Evolutionary conservation across 2,888 invertebrate genomes (phyloP), one percentile per base, ranked within the genome.

Genomic region (Suillia variegata): DNA sequence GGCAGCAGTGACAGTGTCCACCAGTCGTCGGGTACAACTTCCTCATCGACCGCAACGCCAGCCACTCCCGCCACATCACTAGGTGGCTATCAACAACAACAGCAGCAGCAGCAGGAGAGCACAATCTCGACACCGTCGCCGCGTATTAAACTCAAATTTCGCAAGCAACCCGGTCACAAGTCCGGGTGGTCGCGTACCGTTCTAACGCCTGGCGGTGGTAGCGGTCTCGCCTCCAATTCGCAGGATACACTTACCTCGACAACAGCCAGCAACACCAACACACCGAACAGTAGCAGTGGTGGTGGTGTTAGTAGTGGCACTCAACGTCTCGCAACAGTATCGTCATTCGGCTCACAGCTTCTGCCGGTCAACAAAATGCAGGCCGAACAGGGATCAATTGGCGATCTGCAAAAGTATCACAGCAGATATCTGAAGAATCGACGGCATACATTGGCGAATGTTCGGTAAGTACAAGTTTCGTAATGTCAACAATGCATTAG

Each of bases 321-420:
- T 31, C 74, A 70, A 54, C 76, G 77, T 2, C 58, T 78, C 38
- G 66, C 72, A 51, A 75, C 78, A n/a, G 69, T 75, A 2, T 78
- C 77, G 4, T 74, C 76, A 18, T 81, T 75, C 67, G 81, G 76
- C 66, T 76, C 82, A 55, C 80, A 82, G 62, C 80, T 82, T 65
- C 81, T 83, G 74, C 84, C 85, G 81, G 70, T 73, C 65, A n/a
- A n/a, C n/a, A 93, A 86, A 84, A 94, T 94, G 94, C 94, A 94
- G 85, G 94, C 94, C 70, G 94, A 94, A 83, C 93, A 93, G 80
- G 94, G 94, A 71, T 91, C 92, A 82, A 93, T 94, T 79, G 93
- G 93, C 57, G 94, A 94, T 82, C 87, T 94, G 74, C 92, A 94
- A 80, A 92, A 91, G 81, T 94, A 94, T 83, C 94, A 94, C 80